Percentiles rank a stretch among this genome's conserved stretches.
Conservation (phyloP, 2,888 invertebrate genomes). For the Mimachlamys varia region DNA sequence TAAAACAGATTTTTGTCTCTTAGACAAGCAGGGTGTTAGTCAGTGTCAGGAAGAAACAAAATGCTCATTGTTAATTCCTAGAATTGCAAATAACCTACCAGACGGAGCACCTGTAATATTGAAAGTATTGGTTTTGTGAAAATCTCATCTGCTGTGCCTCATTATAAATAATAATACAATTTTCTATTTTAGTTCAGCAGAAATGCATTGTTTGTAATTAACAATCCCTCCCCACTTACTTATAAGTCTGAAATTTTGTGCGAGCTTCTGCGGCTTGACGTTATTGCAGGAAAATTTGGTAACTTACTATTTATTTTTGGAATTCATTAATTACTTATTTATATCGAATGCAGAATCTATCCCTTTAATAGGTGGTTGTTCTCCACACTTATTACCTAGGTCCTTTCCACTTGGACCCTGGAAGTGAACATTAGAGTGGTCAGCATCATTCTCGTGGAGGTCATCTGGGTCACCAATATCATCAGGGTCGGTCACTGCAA, state of each 20-base stretch:
- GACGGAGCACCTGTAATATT: not conserved
- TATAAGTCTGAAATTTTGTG: too few relatives aligned
- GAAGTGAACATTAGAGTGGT: conserved; percentile 59
- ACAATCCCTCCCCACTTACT: too few relatives aligned
- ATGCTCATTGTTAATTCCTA: not conserved
- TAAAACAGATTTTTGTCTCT: too few relatives aligned
- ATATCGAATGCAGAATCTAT: not conserved
- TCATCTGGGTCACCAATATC: conserved; percentile 79
- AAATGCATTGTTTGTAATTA: too few relatives aligned
- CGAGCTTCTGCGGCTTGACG: too few relatives aligned
- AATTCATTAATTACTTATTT: too few relatives aligned
- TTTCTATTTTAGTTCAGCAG: too few relatives aligned
- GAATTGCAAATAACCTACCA: not conserved
- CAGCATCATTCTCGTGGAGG: conserved; percentile 62
- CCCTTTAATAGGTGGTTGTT: not conserved
- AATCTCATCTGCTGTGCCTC: not conserved
- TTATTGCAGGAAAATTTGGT: too few relatives aligned
- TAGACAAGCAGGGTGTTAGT: not conserved
- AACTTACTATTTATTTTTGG: too few relatives aligned
- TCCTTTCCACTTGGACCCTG: conserved; percentile 72
- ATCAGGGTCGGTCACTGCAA: conserved; percentile 71
- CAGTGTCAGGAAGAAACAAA: not conserved
- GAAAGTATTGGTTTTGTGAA: not conserved
- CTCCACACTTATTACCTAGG: conserved; percentile 65
- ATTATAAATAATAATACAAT: too few relatives aligned